Conservation (phyloP, 2,888 invertebrate genomes). For the Leptinotarsa rubiginosa region DNA sequence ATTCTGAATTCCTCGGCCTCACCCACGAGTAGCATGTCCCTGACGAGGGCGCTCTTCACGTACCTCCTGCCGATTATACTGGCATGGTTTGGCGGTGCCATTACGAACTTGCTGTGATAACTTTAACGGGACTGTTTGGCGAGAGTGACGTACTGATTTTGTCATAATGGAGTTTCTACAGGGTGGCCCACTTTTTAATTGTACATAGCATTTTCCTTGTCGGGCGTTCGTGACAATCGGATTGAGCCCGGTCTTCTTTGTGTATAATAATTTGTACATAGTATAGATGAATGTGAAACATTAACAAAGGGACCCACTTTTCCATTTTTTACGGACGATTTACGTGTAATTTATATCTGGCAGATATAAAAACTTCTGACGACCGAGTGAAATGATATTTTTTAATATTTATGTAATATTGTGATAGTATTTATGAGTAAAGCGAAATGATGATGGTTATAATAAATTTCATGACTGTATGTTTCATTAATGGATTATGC, state of each 20-base stretch:
- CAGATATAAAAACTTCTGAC: no score
- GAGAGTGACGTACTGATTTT: slow-evolving; percentile 1
- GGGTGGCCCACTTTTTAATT: slow-evolving; percentile 12
- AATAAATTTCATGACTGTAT: slow-evolving; percentile 24
- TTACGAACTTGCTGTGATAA: slow-evolving; percentile 85
- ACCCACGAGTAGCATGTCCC: slow-evolving; percentile 57
- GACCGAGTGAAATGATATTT: slow-evolving; percentile 41
- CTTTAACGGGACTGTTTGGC: background rate
- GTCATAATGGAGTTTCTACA: background rate
- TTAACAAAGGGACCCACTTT: slow-evolving; percentile 44
- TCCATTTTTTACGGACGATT: slow-evolving; percentile 38
- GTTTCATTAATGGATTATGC: background rate
- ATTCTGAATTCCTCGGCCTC: slow-evolving; percentile 41
- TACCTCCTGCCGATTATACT: slow-evolving; percentile 86
- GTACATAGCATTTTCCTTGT: background rate
- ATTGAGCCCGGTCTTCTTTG: slow-evolving; percentile 3
- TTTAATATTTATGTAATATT: slow-evolving; percentile 44
- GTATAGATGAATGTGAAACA: slow-evolving; percentile 40
- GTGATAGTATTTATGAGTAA: slow-evolving; percentile 44
- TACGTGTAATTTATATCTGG: slow-evolving; percentile 36
- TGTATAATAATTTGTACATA: slow-evolving; percentile 39
- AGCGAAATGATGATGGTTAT: slow-evolving; percentile 17
- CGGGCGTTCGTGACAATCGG: no score
- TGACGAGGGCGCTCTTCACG: slow-evolving; percentile 76
- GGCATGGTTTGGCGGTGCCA: slow-evolving; percentile 87